Evolutionary conservation across 2,113 vertebrate genomes (phyloP), one percentile per base, ranked within the genome.

Genomic region (Cromileptes altivelis): DNA sequence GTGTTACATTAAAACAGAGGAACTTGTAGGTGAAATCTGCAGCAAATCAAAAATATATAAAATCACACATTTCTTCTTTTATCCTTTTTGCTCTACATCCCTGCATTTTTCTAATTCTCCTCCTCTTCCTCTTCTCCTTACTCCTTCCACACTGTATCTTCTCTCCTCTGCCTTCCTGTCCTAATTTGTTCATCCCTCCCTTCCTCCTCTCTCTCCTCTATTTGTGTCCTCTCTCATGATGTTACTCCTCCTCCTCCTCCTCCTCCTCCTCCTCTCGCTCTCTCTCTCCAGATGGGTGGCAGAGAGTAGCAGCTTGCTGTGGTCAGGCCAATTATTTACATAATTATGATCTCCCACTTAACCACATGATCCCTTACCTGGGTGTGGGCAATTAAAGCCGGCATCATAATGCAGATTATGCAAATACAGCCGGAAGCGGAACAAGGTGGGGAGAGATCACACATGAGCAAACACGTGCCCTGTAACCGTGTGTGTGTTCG

Each of bases 321-420:
- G 97, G 97, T 97, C 97, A 97, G 97, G 97, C 95, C 97, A 97
- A 97, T 98, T 98, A 98, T 97, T 99, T 97, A 97, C 96, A 97
- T 98, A 97, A 99, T 98, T 97, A 98, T 97, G 97, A 98, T 98
- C 97, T 97, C 97, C 97, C 97, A 98, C 97, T 98, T 98, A 97
- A 97, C 97, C 98, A 98, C 97, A 99, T 97, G 97, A 99, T 99
- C 96, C 97, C 96, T 96, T 97, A 96, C 97, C 96, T 97, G 97
- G 97, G 96, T 94, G 96, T 94, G 95, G 96, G 96, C 97, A 98
- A 98, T 98, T 98, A 97, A 97, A 97, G 96, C 95, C 94, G 4
- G 95, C 96, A 96, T 99, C 95, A 97, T 97, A 98, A 96, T 97
- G 97, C 96, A 97, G 96, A 98, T 99, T 98, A 98, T 99, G 97